Base-by-base conservation (phyloP, 2,113 vertebrate species). In the Prunella fulvescens region DNA sequence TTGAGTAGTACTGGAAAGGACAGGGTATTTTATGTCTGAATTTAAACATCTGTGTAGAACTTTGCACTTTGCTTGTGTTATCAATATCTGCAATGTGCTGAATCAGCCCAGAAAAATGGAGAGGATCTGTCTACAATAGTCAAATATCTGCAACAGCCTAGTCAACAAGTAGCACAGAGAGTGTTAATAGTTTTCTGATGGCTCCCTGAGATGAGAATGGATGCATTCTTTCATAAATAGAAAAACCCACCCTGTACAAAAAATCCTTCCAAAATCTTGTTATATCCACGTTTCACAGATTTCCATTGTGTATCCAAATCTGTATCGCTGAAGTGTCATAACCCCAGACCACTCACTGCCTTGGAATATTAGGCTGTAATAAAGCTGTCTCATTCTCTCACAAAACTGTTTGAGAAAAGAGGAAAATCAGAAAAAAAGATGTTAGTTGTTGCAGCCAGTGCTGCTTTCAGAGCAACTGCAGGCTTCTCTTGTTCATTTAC, bases 311-410 rank as follows among this genome's bases (percentile, higher is more conserved):
- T 54, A 51, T 82, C 80, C 73, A 72, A 69, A 61, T 89, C 95
- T 90, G 25, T 89, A 90, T 80, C 66, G 94, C 90, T 91, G 84
- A 95, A 91, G 72, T 87, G 84, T 93, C 88, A 85, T 60, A 81
- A 93, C 83, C 73, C 39, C 31, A 58, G 88, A 72, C 83, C 93
- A 80, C 91, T 92, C 81, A 82, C 37, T 91, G 81, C 74, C 88
- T 96, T 66, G 81, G 77, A 96, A 90, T 81, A 95, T 94, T 92
- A 86, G 53, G 57, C 65, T 88, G 47, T 93, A 93, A 97, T 90
- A 94, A 96, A 94, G 62, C 77, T 87, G 78, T 94, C 88, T 96
- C 57, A 18, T 79, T 92, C 88, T 89, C 62, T 82, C 80, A 93
- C 73, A 93, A 87, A 96, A 95, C 90, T 48, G 70, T 79, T 92